Evolutionary conservation across 2,888 invertebrate species (phyloP).

Genomic region (Eupithecia vulgata): DNA sequence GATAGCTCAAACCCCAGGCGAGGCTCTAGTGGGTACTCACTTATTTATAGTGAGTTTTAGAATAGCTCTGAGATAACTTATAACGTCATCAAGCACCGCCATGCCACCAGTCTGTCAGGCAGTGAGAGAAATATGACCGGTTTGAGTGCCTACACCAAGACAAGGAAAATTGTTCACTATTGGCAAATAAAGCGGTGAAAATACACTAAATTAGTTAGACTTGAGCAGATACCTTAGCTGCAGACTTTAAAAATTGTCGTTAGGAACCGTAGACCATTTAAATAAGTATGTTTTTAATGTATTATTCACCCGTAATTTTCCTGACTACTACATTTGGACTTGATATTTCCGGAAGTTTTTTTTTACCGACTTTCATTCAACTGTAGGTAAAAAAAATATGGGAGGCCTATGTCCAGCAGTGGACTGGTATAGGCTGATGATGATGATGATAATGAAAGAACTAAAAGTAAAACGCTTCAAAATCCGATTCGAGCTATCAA

Average conservation of each 20-base stretch:
- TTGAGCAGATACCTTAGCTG: not conserved
- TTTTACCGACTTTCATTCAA: no score
- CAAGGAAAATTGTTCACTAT: not conserved
- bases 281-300: no score
- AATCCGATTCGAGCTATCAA: not conserved
- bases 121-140: constrained; percentile 1
- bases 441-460: no score
- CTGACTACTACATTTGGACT: no score
- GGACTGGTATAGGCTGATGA: no score
- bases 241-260: not conserved
- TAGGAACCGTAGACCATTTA: no score
- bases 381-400: no score
- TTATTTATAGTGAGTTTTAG: not conserved
- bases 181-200: not conserved
- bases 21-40: not conserved
- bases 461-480: not conserved
- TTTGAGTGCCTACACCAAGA: not conserved
- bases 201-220: not conserved
- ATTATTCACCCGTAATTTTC: no score
- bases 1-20: no score
- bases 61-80: not conserved
- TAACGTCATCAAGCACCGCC: constrained; percentile 5
- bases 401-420: no score
- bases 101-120: not conserved
- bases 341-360: no score